Percentiles rank a stretch among this genome's conserved stretches.
phyloP scores from a whole-genome alignment of 2,797 vertebrate genomes.

The Pelobates cultripes region DNA sequence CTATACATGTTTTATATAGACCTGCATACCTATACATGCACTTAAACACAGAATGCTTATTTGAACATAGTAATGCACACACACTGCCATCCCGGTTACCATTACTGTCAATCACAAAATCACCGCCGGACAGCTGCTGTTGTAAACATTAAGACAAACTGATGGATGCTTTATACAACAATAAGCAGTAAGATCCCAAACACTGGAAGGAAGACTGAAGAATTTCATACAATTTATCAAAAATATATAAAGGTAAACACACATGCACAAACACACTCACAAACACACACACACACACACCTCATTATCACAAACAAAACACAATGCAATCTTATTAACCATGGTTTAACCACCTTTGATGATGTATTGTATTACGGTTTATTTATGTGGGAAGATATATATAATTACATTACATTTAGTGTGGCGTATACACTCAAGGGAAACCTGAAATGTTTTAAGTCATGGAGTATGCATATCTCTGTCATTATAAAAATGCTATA shows the following conservation, averaged over 20 bases:
- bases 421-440: not conserved
- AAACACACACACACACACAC: too few relatives aligned
- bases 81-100: conserved; percentile 48
- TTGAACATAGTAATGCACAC: conserved; percentile 41
- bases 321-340: not conserved
- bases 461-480: not conserved
- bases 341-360: not conserved
- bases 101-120: conserved; percentile 56
- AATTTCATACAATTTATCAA: conserved; percentile 12
- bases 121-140: conserved; percentile 46
- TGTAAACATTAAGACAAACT: conserved; percentile 57
- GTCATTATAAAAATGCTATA: not conserved
- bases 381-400: rapidly evolving
- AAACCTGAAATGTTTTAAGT: not conserved
- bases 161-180: conserved; percentile 39
- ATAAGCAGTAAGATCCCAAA: conserved; percentile 48
- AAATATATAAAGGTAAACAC: too few relatives aligned
- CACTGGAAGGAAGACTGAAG: conserved; percentile 6
- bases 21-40: too few relatives aligned
- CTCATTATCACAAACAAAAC: not conserved
- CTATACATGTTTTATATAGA: too few relatives aligned
- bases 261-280: too few relatives aligned
- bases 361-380: not conserved
- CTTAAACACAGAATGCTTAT: conserved; percentile 38
- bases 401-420: conserved; percentile 25